Conservation (phyloP, 64 coral and sea anemone species). For the Pachyseris speciosa region DNA sequence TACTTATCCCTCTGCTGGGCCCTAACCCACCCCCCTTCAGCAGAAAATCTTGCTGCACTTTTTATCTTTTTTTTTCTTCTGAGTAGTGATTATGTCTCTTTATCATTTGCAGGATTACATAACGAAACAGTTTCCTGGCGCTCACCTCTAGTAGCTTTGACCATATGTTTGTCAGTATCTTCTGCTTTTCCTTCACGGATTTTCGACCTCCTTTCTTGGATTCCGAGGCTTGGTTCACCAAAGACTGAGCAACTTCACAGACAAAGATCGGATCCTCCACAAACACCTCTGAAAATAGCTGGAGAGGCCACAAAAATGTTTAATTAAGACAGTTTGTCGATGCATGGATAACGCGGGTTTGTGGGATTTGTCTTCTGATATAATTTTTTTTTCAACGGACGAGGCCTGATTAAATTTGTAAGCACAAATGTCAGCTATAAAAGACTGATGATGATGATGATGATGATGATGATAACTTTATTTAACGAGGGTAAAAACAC, state of each 20-base stretch:
- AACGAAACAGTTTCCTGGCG: not conserved
- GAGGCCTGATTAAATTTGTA: no score
- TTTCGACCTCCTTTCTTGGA: conserved; percentile 88
- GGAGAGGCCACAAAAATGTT: not conserved
- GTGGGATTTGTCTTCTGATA: no score
- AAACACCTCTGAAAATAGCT: conserved; percentile 99
- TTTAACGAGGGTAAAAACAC: no score
- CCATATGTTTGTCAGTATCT: conserved; percentile 81
- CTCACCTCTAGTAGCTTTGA: conserved; percentile 89
- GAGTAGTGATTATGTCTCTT: not conserved
- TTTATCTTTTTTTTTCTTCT: not conserved
- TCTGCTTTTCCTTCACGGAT: conserved; percentile 91
- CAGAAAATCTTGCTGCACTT: no score
- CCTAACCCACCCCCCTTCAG: no score
- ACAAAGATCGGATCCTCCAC: conserved; percentile 95
- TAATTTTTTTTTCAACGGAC: no score
- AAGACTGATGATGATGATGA: no score
- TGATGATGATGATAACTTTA: no score
- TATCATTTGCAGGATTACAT: not conserved
- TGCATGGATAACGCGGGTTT: not conserved
- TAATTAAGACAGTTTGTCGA: not conserved
- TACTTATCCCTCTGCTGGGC: no score
- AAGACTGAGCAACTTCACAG: conserved; percentile 95
- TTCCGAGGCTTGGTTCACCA: conserved; percentile 76
- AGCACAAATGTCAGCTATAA: no score